phyloP scores from a whole-genome alignment of 2,888 invertebrate genomes.

The Temnothorax ravouxi region DNA sequence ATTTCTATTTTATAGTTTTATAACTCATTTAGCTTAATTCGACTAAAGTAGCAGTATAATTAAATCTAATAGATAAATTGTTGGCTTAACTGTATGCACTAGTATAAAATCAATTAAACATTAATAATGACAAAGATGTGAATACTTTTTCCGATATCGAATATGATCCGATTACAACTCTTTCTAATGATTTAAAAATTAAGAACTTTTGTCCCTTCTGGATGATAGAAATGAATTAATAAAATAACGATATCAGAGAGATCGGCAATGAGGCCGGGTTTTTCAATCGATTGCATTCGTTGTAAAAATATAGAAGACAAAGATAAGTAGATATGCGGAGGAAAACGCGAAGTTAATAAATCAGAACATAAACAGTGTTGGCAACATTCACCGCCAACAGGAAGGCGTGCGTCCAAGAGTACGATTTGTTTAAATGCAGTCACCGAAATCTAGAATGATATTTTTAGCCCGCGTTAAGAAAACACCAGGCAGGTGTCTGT shows the following conservation, averaged over 20 bases:
- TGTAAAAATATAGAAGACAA: constrained; percentile 8
- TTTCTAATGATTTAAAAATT: constrained; percentile 32
- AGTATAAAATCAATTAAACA: not conserved
- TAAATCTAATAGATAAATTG: constrained; percentile 4
- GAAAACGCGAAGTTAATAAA: constrained; percentile 23
- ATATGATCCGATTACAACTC: constrained; percentile 12
- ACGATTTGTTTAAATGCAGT: constrained; percentile 44
- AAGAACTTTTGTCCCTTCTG: not conserved
- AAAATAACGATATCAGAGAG: not conserved
- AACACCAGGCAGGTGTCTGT: constrained; percentile 29
- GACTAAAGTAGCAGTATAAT: not conserved
- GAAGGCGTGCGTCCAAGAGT: constrained; percentile 43
- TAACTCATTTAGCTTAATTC: not conserved
- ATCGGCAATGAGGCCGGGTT: not conserved
- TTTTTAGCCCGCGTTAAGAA: constrained; percentile 46
- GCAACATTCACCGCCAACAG: constrained; percentile 34
- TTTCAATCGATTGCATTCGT: constrained; percentile 4
- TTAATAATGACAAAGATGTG: constrained; percentile 18
- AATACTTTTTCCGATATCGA: constrained; percentile 1
- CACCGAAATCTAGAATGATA: constrained; percentile 57
- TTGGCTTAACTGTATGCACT: not conserved
- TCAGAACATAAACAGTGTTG: constrained; percentile 37
- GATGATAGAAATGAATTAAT: constrained; percentile 35
- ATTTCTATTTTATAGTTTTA: not conserved
- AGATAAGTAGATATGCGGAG: constrained; percentile 13